phyloP scores from a whole-genome alignment of 1,140 invertebrate species.

The Oryzaephilus surinamensis region DNA sequence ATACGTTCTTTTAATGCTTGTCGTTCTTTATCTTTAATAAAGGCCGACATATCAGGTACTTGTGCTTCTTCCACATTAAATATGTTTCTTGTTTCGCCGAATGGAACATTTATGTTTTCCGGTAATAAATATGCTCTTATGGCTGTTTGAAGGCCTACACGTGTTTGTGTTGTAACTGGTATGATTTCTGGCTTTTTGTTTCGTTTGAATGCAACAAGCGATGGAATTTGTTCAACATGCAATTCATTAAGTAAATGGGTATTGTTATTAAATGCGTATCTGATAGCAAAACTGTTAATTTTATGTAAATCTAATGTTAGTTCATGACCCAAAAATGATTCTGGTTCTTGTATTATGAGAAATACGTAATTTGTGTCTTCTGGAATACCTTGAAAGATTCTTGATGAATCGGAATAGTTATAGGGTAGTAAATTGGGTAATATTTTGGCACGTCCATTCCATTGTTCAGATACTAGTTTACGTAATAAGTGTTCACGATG shows the following conservation, averaged over 20 bases:
- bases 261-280: constrained; percentile 38
- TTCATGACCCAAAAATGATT: constrained; percentile 46
- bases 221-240: constrained; percentile 32
- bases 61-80: constrained; percentile 22
- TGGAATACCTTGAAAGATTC: constrained; percentile 36
- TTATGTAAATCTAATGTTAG: constrained; percentile 50
- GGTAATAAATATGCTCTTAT: constrained; percentile 36
- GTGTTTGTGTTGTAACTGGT: constrained; percentile 3
- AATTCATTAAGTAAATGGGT: constrained; percentile 36
- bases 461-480: constrained; percentile 49
- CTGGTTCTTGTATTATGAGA: constrained; percentile 47
- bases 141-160: constrained; percentile 32
- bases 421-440: constrained; percentile 53
- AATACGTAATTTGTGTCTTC: constrained; percentile 39
- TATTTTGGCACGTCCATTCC: constrained; percentile 39
- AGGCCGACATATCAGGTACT: constrained; percentile 22
- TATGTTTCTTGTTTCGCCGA: too few species aligned
- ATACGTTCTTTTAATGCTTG: constrained; percentile 26
- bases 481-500: constrained; percentile 44
- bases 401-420: constrained; percentile 36
- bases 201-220: not conserved
- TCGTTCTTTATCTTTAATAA: constrained; percentile 28
- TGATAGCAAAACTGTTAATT: constrained; percentile 41
- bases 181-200: not conserved
- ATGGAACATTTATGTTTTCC: constrained; percentile 29